Percentiles rank a stretch among this genome's conserved stretches.
Evolutionary conservation across 2,888 invertebrate genomes (phyloP).

Genomic region (Cremastinae sp.): DNA sequence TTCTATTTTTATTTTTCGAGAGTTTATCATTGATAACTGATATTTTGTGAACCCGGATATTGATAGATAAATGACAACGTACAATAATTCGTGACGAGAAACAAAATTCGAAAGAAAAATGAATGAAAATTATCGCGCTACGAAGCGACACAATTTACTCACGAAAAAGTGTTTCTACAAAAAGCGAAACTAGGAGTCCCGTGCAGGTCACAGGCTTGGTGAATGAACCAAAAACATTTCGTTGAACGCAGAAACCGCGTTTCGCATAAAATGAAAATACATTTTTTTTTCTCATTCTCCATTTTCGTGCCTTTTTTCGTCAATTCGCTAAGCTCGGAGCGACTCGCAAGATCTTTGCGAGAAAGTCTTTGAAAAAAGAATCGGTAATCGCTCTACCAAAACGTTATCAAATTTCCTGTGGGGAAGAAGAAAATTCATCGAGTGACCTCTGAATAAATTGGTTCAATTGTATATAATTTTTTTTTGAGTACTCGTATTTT

Average conservation of each 20-base stretch:
- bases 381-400: not conserved
- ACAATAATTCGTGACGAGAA: slow-evolving; percentile 57
- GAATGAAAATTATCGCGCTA: slow-evolving; percentile 57
- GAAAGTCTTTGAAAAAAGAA: not conserved
- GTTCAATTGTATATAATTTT: slow-evolving; percentile 18
- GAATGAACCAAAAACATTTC: slow-evolving; percentile 50
- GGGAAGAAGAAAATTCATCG: slow-evolving; percentile 20
- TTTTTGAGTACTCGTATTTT: slow-evolving; percentile 30
- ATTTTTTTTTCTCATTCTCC: slow-evolving; percentile 18
- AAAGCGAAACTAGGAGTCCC: slow-evolving; percentile 64
- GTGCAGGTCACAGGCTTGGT: slow-evolving; percentile 73
- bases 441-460: slow-evolving; percentile 41
- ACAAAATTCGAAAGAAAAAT: slow-evolving; percentile 18
- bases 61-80: slow-evolving; percentile 64
- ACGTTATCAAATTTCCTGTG: slow-evolving; percentile 2
- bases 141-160: slow-evolving; percentile 66
- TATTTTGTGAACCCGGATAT: slow-evolving; percentile 73
- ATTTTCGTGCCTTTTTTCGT: slow-evolving; percentile 17
- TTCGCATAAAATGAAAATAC: slow-evolving; percentile 34
- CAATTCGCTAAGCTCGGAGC: not conserved
- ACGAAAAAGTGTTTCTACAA: slow-evolving; percentile 64
- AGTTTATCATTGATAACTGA: slow-evolving; percentile 73
- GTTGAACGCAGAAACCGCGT: slow-evolving; percentile 39
- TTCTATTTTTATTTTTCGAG: slow-evolving; percentile 74
- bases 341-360: not conserved